Conservation (phyloP, 2,888 invertebrate genomes). For the Heteromurus nitidus region DNA sequence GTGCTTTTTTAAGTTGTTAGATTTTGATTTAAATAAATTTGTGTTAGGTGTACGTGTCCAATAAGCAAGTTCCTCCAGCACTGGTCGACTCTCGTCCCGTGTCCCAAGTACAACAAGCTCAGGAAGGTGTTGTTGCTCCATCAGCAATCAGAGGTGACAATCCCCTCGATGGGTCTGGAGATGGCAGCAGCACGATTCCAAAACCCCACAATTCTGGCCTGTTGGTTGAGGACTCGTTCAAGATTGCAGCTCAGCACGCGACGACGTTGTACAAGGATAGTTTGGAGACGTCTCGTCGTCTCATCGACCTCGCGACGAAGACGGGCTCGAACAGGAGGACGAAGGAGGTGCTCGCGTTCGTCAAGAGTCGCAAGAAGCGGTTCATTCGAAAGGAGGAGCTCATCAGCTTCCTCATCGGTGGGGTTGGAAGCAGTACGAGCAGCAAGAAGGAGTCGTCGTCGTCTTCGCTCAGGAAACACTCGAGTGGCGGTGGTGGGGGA, state of each 20-base stretch:
- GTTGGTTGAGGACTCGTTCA: slow-evolving; percentile 67
- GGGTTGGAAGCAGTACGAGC: background rate
- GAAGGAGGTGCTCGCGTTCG: slow-evolving; percentile 66
- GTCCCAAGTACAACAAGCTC: background rate
- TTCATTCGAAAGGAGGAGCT: slow-evolving; percentile 52
- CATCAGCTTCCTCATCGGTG: slow-evolving; percentile 47
- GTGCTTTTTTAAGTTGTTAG: background rate
- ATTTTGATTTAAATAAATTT: slow-evolving; percentile 4
- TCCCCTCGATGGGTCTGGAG: background rate
- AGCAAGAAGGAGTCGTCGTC: background rate
- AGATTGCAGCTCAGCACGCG: slow-evolving; percentile 70
- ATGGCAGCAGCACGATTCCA: background rate
- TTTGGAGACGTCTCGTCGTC: slow-evolving; percentile 36
- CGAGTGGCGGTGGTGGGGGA: background rate
- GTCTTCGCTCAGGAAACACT: too few relatives aligned
- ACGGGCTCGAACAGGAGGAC: slow-evolving; percentile 65
- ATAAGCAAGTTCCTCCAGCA: slow-evolving; percentile 38
- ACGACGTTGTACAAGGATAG: slow-evolving; percentile 71
- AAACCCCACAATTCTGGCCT: background rate
- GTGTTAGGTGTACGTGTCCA: slow-evolving; percentile 69
- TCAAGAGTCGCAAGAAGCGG: slow-evolving; percentile 60
- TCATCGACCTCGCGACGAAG: slow-evolving; percentile 60
- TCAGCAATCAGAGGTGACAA: background rate
- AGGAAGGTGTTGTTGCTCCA: background rate
- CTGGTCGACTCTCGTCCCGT: background rate